Evolutionary conservation across 1,140 invertebrate species (phyloP).

Genomic region (Drosophila sturtevanti): DNA sequence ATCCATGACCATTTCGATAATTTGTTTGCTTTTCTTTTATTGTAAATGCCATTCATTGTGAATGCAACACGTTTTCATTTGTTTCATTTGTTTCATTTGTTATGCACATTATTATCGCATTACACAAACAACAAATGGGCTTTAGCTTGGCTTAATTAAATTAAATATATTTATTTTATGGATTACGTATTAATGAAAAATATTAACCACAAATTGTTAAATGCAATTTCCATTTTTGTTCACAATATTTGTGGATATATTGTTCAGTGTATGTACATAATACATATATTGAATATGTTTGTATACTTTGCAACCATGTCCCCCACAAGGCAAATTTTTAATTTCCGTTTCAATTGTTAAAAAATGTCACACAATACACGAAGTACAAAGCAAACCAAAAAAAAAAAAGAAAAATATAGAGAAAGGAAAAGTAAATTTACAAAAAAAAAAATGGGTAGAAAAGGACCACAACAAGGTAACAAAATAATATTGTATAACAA

Average conservation of each 20-base stretch:
- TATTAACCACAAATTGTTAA: constrained; percentile 57
- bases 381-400: constrained; percentile 32
- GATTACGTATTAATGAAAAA: constrained; percentile 63
- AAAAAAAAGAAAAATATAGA: background rate
- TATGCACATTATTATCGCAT: constrained; percentile 65
- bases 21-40: background rate
- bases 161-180: constrained; percentile 56
- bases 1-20: background rate
- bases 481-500: constrained; percentile 3
- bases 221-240: constrained; percentile 9
- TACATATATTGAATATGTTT: constrained; percentile 4
- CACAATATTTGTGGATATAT: background rate
- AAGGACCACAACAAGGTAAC: constrained; percentile 1
- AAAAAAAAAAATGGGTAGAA: constrained; percentile 15
- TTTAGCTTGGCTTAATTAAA: constrained; percentile 36
- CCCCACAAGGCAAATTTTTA: constrained; percentile 24
- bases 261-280: too few relatives aligned
- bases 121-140: constrained; percentile 44
- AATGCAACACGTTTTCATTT: constrained; percentile 29
- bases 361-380: constrained; percentile 39
- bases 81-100: constrained; percentile 43
- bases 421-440: background rate
- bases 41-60: constrained; percentile 30
- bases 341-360: constrained; percentile 64
- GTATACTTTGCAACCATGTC: background rate